Evolutionary conservation across 2,113 vertebrate species (phyloP).

Genomic region (Nothocercus nigrocapillus): DNA sequence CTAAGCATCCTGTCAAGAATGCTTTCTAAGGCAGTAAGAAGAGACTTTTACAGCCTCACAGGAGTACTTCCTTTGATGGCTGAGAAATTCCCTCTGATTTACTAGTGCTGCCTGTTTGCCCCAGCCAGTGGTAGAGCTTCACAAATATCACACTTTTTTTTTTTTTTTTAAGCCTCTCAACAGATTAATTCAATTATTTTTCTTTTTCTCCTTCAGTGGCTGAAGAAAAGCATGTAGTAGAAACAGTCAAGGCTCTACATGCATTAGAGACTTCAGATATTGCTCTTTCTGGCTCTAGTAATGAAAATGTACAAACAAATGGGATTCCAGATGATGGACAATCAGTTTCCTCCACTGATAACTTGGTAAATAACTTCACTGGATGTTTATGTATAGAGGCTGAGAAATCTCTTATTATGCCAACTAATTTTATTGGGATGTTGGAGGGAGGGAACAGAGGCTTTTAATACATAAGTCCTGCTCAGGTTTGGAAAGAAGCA

Average conservation of each 20-base stretch:
- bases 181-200: neutral
- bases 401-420: neutral
- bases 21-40: neutral
- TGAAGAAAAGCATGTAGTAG: slow-evolving; percentile 68
- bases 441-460: neutral
- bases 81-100: neutral
- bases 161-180: neutral
- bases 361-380: slow-evolving; percentile 83
- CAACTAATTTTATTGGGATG: neutral
- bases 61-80: neutral
- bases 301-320: slow-evolving; percentile 87
- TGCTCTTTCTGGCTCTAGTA: slow-evolving; percentile 60
- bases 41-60: neutral
- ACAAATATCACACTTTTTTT: neutral
- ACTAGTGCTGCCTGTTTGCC: neutral
- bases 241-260: slow-evolving; percentile 9
- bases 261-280: slow-evolving; percentile 62
- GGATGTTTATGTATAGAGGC: neutral
- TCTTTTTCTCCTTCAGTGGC: slow-evolving; percentile 68
- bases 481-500: neutral
- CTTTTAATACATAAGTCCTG: neutral
- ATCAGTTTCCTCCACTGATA: slow-evolving; percentile 91
- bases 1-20: neutral
- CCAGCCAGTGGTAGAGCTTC: neutral
- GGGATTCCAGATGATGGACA: slow-evolving; percentile 92